Conservation (phyloP, 1,140 invertebrate species). For the Phymorhynchus buccinoides region DNA sequence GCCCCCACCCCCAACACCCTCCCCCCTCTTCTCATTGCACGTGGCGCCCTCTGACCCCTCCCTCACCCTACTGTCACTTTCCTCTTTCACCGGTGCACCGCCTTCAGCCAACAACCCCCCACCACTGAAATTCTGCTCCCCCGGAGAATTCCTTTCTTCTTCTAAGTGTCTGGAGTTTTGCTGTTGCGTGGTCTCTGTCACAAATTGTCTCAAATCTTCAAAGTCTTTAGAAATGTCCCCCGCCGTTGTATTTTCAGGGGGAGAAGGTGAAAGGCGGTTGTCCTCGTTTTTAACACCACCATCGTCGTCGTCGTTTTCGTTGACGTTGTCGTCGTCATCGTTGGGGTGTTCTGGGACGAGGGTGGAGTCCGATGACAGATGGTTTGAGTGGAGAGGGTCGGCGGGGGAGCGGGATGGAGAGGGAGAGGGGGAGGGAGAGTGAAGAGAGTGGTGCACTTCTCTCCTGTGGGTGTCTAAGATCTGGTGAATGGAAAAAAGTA, state of each 20-base stretch:
- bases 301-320: neutral
- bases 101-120: slow-evolving; percentile 49
- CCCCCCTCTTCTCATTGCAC: slow-evolving; percentile 47
- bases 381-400: neutral
- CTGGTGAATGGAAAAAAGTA: slow-evolving; percentile 50
- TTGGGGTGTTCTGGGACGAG: slow-evolving; percentile 10
- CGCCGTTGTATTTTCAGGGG: slow-evolving; percentile 35
- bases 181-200: slow-evolving; percentile 53
- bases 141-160: neutral
- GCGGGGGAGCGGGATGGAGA: no score
- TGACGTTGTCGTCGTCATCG: slow-evolving; percentile 9
- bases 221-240: slow-evolving; percentile 59
- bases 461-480: slow-evolving; percentile 58
- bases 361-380: neutral
- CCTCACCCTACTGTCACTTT: slow-evolving; percentile 43
- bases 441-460: slow-evolving; percentile 34
- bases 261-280: neutral
- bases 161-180: slow-evolving; percentile 24
- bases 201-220: slow-evolving; percentile 60
- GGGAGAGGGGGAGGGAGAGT: no score
- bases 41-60: slow-evolving; percentile 58
- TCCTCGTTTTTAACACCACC: neutral
- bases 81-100: slow-evolving; percentile 34
- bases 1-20: no score
- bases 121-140: slow-evolving; percentile 40